Evolutionary conservation across 35 echinoderm and acorn worm genomes (phyloP).

Genomic region (Anneissia japonica): DNA sequence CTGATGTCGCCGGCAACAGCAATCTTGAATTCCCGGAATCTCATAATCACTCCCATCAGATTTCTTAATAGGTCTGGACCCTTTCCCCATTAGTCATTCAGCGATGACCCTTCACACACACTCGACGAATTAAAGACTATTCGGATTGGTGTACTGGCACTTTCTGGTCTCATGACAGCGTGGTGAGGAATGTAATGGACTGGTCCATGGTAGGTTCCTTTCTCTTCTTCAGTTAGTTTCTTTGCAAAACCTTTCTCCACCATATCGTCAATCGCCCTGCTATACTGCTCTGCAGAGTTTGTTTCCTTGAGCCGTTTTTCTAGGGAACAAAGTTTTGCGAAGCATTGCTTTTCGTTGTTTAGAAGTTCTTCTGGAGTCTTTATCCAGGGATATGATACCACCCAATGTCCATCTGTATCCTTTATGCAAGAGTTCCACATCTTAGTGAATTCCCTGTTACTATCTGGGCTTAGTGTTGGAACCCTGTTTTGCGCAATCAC

Average conservation of each 20-base stretch:
- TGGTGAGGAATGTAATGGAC: slow-evolving; percentile 54
- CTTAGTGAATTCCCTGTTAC: too few species aligned
- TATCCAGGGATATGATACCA: too few species aligned
- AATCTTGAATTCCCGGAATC: not conserved
- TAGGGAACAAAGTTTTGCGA: too few species aligned
- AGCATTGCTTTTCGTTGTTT: too few species aligned
- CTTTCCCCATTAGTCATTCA: not conserved
- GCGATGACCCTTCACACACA: not conserved
- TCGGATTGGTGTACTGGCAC: not conserved
- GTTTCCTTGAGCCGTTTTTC: too few species aligned
- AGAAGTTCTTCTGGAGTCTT: too few species aligned
- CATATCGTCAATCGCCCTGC: slow-evolving; percentile 31
- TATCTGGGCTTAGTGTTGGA: too few species aligned
- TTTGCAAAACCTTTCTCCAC: slow-evolving; percentile 33
- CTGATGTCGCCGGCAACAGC: not conserved
- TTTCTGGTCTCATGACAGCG: slow-evolving; percentile 35
- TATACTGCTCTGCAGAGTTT: too few species aligned
- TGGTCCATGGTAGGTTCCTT: not conserved
- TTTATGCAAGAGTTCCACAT: too few species aligned
- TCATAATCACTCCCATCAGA: not conserved
- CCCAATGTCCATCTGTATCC: too few species aligned
- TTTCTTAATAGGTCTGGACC: not conserved
- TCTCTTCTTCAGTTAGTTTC: slow-evolving; percentile 25
- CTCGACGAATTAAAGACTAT: not conserved
- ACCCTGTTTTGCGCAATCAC: too few species aligned